phyloP scores from a whole-genome alignment of 2,113 vertebrate species.

The Siniperca knerii region DNA sequence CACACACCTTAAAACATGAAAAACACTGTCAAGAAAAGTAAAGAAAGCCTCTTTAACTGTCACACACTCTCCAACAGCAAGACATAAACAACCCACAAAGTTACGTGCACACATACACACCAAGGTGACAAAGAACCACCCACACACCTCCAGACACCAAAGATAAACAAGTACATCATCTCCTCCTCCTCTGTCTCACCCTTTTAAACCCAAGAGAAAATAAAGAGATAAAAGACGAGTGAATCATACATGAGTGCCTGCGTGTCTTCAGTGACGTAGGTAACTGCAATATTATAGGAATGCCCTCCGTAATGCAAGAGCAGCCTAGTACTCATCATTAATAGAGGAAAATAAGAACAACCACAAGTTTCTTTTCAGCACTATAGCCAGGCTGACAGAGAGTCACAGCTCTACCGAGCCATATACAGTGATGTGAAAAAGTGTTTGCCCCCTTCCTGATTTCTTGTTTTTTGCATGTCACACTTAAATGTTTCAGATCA shows the following conservation, averaged over 20 bases:
- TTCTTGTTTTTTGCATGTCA: too few relatives aligned
- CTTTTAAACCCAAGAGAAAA: background rate
- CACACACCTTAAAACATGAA: background rate
- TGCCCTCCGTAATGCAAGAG: too few relatives aligned
- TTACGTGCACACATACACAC: background rate
- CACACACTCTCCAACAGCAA: background rate
- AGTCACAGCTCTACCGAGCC: too few relatives aligned
- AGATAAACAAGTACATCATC: background rate
- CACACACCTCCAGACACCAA: background rate
- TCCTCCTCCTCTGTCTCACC: background rate
- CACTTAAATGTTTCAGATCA: too few relatives aligned
- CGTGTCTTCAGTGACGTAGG: background rate
- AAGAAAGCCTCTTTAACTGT: background rate
- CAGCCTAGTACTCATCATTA: too few relatives aligned
- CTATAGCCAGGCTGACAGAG: too few relatives aligned
- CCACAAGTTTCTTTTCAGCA: too few relatives aligned
- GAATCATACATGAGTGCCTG: background rate
- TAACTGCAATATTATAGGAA: background rate
- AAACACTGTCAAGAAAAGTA: background rate
- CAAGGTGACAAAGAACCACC: conserved; percentile 7
- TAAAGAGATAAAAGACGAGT: background rate
- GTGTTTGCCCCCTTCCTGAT: too few relatives aligned
- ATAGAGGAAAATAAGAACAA: too few relatives aligned
- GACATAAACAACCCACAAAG: background rate
- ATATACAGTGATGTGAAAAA: too few relatives aligned